These are phyloP conservation scores for Varanus salvator DNA, from an alignment of 2,113 vertebrate genomes.

Conservation along the genomic window DNA sequence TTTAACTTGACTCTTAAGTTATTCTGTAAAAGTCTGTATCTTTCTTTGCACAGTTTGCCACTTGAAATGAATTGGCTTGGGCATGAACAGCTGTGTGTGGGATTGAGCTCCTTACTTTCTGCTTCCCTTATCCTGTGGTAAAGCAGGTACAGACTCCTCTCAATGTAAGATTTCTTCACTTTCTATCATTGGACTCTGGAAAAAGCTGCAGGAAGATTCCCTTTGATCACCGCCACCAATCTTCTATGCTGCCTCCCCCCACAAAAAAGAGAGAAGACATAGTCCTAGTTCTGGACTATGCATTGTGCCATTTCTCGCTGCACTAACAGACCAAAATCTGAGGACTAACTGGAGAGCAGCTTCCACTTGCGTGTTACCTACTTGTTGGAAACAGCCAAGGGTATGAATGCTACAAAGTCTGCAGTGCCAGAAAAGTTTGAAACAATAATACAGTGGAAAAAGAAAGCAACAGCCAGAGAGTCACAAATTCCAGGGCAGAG, in stretches of 20 bases:
- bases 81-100: neutral
- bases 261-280: neutral
- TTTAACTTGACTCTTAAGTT: neutral
- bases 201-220: neutral
- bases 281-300: neutral
- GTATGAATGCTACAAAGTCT: neutral
- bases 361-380: neutral
- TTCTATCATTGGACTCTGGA: neutral
- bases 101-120: neutral
- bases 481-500: neutral
- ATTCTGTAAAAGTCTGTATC: neutral
- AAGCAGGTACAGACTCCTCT: neutral
- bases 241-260: neutral
- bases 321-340: neutral
- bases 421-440: neutral
- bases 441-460: neutral
- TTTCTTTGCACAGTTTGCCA: neutral
- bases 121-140: neutral
- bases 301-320: neutral
- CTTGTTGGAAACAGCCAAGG: neutral
- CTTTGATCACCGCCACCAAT: neutral
- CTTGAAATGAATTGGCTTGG: neutral
- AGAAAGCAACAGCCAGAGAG: conserved; percentile 1
- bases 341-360: neutral
- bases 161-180: neutral